Conservation (phyloP, 2,888 invertebrate genomes). For the Drosophila monieri region DNA sequence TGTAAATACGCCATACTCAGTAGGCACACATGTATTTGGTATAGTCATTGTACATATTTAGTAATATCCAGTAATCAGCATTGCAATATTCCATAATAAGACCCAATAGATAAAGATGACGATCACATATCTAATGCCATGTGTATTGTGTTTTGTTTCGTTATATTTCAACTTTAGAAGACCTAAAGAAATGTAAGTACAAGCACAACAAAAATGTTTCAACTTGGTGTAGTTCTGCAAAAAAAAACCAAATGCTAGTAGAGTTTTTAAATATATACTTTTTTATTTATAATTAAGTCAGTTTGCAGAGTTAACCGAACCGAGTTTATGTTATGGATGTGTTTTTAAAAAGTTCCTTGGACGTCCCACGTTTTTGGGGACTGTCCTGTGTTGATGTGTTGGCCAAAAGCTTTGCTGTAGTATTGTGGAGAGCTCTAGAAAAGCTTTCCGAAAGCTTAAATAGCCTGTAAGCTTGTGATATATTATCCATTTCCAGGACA, state of each 20-base stretch:
- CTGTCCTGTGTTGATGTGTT: slow-evolving; percentile 16
- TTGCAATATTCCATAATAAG: slow-evolving; percentile 3
- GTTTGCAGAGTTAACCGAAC: slow-evolving; percentile 1
- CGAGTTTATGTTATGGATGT: slow-evolving; percentile 5
- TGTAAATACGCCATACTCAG: slow-evolving; percentile 53
- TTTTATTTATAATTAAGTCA: neutral
- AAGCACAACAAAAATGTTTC: slow-evolving; percentile 20
- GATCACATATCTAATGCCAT: slow-evolving; percentile 58
- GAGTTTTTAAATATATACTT: neutral
- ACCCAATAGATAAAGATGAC: slow-evolving; percentile 13
- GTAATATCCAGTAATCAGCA: slow-evolving; percentile 1
- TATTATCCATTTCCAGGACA: slow-evolving; percentile 9
- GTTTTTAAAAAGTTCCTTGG: slow-evolving; percentile 3
- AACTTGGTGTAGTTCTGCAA: slow-evolving; percentile 14
- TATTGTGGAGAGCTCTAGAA: neutral
- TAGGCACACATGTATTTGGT: neutral
- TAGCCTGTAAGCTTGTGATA: slow-evolving; percentile 24
- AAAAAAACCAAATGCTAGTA: neutral
- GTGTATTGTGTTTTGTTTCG: slow-evolving; percentile 71
- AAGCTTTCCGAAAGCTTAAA: slow-evolving; percentile 12
- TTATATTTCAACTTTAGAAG: slow-evolving; percentile 69
- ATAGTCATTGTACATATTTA: neutral
- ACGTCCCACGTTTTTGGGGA: slow-evolving; percentile 4
- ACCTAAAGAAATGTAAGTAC: slow-evolving; percentile 73
- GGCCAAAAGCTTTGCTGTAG: slow-evolving; percentile 29